Evolutionary conservation across 2,113 vertebrate genomes (phyloP), one percentile per base, ranked within the genome.

Genomic region (Lophius piscatorius): DNA sequence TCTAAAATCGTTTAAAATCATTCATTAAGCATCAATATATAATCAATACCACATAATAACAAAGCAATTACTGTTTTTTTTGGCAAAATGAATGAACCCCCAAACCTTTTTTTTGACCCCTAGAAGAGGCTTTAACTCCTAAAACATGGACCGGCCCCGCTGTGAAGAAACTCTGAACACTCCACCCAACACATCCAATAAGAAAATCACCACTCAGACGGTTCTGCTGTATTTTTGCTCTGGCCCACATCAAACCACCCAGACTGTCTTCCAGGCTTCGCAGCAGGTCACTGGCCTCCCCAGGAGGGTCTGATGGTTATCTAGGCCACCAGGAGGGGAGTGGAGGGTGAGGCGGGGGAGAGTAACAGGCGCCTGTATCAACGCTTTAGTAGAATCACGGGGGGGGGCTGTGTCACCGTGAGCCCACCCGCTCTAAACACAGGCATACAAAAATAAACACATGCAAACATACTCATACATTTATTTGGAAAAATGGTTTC

Each of bases 241-340:
- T 0, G 18, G 56, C 36, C 45, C 68, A 50, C 46, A 12, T 76
- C 61, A 76, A 44, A 57, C 56, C 5, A 40, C 16, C 34, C 60
- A 49, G 18, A 70, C 36, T 70, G 41, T 48, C 22, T 51, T 54
- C 29, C 60, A 63, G 69, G 45, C 57, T 39, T 34, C 5, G n/a
- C 33, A 46, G 31, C 22, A n/a, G 62, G 42, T 50, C 67, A 78
- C 56, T 29, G 58, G 57, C 35, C 59, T 38, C 38, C 46, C 51
- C 23, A 52, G 46, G 17, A 65, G 58, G 77, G 78, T 67, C 51
- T 22, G 51, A 56, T 47, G 20, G 2, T 45, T 81, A 85, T 86
- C 81, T 86, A 86, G 89, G 84, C 66, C 87, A 85, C 50, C 66
- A 46, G 59, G 81, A 81, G 62, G 54, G 46, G 65, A 73, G 70